A percentile compares a stretch with the other conserved stretches of the same genome.
Evolutionary conservation across 2,888 invertebrate species (phyloP).

Genomic region (Habrosyne pyritoides): DNA sequence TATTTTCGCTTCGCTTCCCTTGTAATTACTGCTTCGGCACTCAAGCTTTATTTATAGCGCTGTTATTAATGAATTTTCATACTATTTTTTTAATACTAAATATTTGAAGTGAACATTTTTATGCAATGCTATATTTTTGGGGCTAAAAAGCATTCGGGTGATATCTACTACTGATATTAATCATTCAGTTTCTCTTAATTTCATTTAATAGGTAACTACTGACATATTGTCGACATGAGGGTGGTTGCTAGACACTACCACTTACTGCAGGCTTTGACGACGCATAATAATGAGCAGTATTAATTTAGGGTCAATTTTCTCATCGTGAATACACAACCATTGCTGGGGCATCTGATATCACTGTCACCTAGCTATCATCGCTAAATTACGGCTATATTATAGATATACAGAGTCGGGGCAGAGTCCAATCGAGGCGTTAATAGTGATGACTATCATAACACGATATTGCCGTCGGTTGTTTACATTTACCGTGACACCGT

Average conservation of each 20-base stretch:
- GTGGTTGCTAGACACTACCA: too few species aligned
- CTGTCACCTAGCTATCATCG: too few species aligned
- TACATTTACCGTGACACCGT: constrained; percentile 37
- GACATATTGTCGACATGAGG: too few species aligned
- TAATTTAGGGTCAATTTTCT: too few species aligned
- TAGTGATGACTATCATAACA: constrained; percentile 19
- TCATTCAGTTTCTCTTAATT: too few species aligned
- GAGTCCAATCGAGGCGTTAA: constrained; percentile 10
- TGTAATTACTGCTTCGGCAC: constrained; percentile 62
- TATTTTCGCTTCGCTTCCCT: constrained; percentile 69
- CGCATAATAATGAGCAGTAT: too few species aligned
- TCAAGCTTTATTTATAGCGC: constrained; percentile 52
- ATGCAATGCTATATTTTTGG: not conserved
- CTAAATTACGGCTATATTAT: not conserved
- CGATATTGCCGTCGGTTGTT: constrained; percentile 40
- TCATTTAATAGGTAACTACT: too few species aligned
- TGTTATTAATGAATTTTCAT: constrained; percentile 25
- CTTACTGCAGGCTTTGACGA: too few species aligned
- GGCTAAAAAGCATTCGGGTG: too few species aligned
- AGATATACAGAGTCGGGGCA: not conserved
- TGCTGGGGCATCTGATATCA: too few species aligned
- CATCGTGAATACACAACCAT: too few species aligned
- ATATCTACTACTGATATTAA: too few species aligned
- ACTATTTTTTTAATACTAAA: constrained; percentile 16
- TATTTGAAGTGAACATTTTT: not conserved